These are phyloP conservation scores for Sturnira hondurensis DNA, from an alignment of 2,113 vertebrate genomes.

Conservation along the genomic window DNA sequence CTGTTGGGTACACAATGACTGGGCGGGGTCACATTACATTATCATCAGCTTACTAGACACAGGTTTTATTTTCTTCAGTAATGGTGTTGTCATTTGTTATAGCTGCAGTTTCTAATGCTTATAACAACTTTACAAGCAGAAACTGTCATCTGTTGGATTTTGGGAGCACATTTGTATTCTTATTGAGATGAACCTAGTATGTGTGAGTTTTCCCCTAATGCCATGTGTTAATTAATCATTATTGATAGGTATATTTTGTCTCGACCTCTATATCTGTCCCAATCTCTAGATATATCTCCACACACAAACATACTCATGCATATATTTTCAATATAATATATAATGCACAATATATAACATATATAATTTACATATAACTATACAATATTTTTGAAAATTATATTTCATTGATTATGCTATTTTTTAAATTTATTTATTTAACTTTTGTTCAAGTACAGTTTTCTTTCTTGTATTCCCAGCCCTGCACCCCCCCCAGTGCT, in stretches of 20 bases:
- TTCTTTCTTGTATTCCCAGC: too few relatives aligned
- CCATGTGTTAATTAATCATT: neutral
- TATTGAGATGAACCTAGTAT: neutral
- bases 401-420: too few relatives aligned
- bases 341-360: neutral
- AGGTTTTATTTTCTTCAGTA: neutral
- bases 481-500: too few relatives aligned
- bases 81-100: neutral
- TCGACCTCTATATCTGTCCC: neutral
- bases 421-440: too few relatives aligned
- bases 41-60: neutral
- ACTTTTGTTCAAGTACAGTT: too few relatives aligned
- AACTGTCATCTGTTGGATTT: neutral
- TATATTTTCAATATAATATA: neutral
- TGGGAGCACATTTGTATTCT: neutral
- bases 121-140: neutral
- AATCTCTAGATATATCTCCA: neutral
- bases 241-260: neutral
- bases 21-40: neutral
- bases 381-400: neutral
- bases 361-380: neutral
- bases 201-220: neutral
- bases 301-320: neutral
- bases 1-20: neutral
- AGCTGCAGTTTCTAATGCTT: neutral